These are phyloP conservation scores for Chrysotoxum bicinctum DNA, from an alignment of 2,888 invertebrate genomes.

Conservation along the genomic window DNA sequence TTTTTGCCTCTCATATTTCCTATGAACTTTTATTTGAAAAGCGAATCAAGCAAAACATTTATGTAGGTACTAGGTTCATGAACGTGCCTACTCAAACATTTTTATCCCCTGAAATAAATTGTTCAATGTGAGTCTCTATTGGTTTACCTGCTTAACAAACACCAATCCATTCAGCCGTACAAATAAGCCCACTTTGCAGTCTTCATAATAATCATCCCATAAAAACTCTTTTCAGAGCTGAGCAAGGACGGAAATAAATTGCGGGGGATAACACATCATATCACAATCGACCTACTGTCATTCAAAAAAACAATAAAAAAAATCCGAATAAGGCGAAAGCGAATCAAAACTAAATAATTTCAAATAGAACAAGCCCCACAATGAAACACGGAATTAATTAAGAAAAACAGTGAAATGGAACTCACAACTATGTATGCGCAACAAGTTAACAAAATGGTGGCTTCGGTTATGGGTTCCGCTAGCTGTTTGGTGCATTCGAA, in stretches of 20 bases:
- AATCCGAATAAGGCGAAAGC: conserved; percentile 55
- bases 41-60: neutral
- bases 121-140: neutral
- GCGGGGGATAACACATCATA: conserved; percentile 62
- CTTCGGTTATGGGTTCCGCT: conserved; percentile 38
- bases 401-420: conserved; percentile 23
- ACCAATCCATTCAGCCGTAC: neutral
- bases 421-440: neutral
- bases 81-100: neutral
- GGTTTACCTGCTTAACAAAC: conserved; percentile 7
- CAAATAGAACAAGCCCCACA: conserved; percentile 32
- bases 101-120: neutral
- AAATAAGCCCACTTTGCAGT: conserved; percentile 16
- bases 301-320: conserved; percentile 13
- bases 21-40: neutral
- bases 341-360: conserved; percentile 33
- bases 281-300: conserved; percentile 53
- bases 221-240: neutral
- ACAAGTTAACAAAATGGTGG: conserved; percentile 54
- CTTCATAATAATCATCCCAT: conserved; percentile 6
- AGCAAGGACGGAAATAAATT: conserved; percentile 39
- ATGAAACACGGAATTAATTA: neutral
- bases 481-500: conserved; percentile 40
- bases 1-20: neutral
- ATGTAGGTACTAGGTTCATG: rapidly evolving